Conservation (phyloP, 1,140 invertebrate genomes). For the Cotesia typhae region DNA sequence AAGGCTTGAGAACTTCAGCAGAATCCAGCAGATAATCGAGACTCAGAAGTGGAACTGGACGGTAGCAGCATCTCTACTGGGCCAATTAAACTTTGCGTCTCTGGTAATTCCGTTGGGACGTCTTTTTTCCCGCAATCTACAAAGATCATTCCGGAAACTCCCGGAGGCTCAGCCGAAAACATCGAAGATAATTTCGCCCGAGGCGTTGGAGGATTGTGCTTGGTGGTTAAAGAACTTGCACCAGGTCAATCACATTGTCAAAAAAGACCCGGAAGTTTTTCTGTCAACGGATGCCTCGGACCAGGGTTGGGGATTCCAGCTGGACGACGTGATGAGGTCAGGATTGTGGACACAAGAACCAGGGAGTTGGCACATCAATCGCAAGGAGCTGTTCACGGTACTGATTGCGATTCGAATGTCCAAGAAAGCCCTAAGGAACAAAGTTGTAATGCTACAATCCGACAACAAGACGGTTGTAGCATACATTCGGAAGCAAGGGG, state of each 20-base stretch:
- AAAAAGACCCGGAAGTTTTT: conserved; percentile 40
- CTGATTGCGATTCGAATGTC: conserved; percentile 39
- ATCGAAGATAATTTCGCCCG: too few species aligned
- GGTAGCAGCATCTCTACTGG: too few species aligned
- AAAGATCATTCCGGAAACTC: conserved; percentile 16
- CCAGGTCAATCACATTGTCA: conserved; percentile 39
- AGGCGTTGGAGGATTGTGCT: conserved; percentile 34
- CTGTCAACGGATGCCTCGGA: conserved; percentile 50
- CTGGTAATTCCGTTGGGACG: neutral
- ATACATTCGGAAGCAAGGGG: conserved; percentile 31
- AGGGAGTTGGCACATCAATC: conserved; percentile 45
- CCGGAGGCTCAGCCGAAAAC: conserved; percentile 23
- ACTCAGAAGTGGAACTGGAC: neutral
- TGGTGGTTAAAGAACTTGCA: conserved; percentile 41
- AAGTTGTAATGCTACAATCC: conserved; percentile 46
- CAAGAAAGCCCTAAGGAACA: conserved; percentile 31
- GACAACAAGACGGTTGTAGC: conserved; percentile 52
- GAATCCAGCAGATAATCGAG: conserved; percentile 33
- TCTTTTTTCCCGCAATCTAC: neutral
- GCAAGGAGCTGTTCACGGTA: conserved; percentile 51
- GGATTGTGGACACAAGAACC: conserved; percentile 44
- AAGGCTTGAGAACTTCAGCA: neutral
- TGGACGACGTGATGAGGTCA: conserved; percentile 39
- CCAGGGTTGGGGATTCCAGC: conserved; percentile 47
- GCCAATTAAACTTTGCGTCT: neutral